Evolutionary conservation across 1,140 invertebrate species (phyloP).

Genomic region (Bombus waltoni): DNA sequence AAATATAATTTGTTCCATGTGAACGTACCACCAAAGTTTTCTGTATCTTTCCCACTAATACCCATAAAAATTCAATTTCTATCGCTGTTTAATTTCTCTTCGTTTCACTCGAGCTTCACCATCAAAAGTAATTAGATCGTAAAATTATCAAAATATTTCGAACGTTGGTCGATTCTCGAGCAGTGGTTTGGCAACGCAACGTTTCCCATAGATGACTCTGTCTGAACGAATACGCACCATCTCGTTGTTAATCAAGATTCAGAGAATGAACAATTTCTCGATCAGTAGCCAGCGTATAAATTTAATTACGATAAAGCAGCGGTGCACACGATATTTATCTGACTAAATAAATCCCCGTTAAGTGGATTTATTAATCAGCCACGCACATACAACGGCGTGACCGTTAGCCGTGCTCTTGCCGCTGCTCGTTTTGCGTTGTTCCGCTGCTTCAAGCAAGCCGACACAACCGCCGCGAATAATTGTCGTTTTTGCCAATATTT

Average conservation of each 20-base stretch:
- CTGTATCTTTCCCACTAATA: no score
- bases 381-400: constrained; percentile 46
- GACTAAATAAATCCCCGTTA: constrained; percentile 52
- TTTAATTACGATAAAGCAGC: constrained; percentile 47
- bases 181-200: not conserved
- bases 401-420: constrained; percentile 24
- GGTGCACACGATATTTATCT: constrained; percentile 43
- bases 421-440: constrained; percentile 8
- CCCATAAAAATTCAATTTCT: no score
- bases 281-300: constrained; percentile 43
- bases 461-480: constrained; percentile 49
- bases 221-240: not conserved
- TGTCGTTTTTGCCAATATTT: constrained; percentile 58
- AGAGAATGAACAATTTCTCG: constrained; percentile 39
- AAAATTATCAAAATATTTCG: no score
- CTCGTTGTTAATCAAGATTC: constrained; percentile 48
- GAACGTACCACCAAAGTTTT: no score
- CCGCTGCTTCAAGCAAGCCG: not conserved
- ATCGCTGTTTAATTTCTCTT: no score
- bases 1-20: no score
- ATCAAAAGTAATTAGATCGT: no score
- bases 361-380: constrained; percentile 55
- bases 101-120: no score
- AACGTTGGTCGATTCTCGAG: not conserved
- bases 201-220: not conserved